Percentiles rank a stretch among this genome's conserved stretches.
phyloP scores from a whole-genome alignment of 1,140 invertebrate genomes.

The Stegodyphus mimosarum region DNA sequence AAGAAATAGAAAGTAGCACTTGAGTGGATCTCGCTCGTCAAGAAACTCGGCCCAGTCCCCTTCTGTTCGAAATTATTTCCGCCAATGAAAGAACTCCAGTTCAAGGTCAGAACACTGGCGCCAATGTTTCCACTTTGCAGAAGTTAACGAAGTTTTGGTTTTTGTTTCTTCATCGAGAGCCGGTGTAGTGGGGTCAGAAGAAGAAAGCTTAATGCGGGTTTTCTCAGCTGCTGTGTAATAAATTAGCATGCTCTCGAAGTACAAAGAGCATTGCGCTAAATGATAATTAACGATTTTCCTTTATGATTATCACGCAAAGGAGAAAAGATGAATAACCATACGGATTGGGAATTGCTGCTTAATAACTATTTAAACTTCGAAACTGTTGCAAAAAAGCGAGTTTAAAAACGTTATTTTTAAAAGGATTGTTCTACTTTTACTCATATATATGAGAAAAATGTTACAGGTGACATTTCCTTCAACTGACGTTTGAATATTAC shows the following conservation, averaged over 20 bases:
- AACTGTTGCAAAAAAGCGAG: too few species aligned
- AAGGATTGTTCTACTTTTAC: too few species aligned
- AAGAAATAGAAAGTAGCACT: slow-evolving; percentile 9
- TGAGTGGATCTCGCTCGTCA: slow-evolving; percentile 1
- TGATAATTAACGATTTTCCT: neutral
- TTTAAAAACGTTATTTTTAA: too few species aligned
- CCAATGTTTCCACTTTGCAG: slow-evolving; percentile 7
- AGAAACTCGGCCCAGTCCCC: slow-evolving; percentile 5
- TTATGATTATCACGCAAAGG: too few species aligned
- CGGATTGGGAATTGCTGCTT: too few species aligned
- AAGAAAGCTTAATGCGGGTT: neutral
- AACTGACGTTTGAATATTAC: too few species aligned
- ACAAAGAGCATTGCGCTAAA: neutral
- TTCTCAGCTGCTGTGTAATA: neutral
- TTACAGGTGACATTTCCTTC: too few species aligned
- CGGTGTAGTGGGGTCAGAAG: too few species aligned
- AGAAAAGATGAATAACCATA: too few species aligned
- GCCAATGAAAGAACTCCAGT: neutral
- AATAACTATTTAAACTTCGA: too few species aligned
- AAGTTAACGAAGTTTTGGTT: slow-evolving; percentile 18
- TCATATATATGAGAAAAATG: too few species aligned
- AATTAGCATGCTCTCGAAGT: neutral
- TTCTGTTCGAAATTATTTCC: slow-evolving; percentile 1
- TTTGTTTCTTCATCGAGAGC: neutral
- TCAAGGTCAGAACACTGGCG: slow-evolving; percentile 22